These are phyloP conservation scores for Peromyscus polionotus DNA, from an alignment of 2,113 vertebrate genomes.

Conservation along the genomic window DNA sequence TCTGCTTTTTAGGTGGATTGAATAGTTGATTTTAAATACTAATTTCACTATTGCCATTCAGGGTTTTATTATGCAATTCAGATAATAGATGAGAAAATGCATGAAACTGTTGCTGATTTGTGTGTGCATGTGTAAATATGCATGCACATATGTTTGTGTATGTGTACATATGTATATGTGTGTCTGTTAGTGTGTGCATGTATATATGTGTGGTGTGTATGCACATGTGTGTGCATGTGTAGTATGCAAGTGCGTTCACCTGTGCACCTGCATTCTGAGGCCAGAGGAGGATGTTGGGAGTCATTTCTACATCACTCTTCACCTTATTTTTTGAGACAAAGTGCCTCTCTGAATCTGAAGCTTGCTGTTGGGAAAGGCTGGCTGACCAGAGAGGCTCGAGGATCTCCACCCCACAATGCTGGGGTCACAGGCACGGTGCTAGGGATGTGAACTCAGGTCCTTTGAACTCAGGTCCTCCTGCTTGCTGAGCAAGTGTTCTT, in stretches of 20 bases:
- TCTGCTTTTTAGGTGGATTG: not conserved
- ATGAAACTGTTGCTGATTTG: not conserved
- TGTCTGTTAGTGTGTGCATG: not conserved
- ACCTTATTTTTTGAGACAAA: not conserved
- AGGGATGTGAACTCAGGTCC: not conserved
- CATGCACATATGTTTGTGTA: not conserved
- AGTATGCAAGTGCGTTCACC: not conserved
- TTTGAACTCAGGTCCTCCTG: not conserved
- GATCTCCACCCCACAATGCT: not conserved
- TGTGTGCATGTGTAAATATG: not conserved
- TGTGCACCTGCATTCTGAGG: not conserved
- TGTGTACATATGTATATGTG: not conserved
- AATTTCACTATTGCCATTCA: not conserved
- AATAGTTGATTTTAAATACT: conserved; percentile 14
- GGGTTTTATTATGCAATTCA: not conserved
- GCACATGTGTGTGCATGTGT: not conserved
- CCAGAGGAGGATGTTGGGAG: not conserved
- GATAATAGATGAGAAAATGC: not conserved
- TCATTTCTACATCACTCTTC: not conserved
- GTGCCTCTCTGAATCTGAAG: not conserved
- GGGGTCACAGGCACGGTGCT: not conserved
- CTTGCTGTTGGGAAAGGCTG: not conserved
- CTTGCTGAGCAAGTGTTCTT: not conserved
- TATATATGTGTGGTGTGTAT: not conserved
- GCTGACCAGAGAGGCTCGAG: not conserved